Evolutionary conservation across 2,797 vertebrate species (phyloP).

Genomic region (Merluccius polli): DNA sequence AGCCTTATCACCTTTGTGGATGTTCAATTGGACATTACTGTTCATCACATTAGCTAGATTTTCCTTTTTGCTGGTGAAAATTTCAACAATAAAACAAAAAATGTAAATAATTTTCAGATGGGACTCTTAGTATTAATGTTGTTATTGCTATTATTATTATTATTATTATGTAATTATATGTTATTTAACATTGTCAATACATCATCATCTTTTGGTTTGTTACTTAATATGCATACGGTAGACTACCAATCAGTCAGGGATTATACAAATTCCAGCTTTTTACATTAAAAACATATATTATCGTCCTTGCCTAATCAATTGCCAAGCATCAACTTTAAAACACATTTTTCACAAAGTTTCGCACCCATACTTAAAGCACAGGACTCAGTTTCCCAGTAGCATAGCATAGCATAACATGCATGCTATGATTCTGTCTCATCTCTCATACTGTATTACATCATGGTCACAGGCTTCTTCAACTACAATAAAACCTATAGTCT

Average conservation of each 20-base stretch:
- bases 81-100: background rate
- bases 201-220: background rate
- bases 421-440: too few species aligned
- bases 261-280: too few species aligned
- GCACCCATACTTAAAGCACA: too few species aligned
- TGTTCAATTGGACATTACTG: background rate
- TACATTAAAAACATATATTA: too few species aligned
- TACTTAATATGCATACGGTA: background rate
- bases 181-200: background rate
- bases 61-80: background rate
- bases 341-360: background rate
- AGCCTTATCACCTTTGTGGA: background rate
- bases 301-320: too few species aligned
- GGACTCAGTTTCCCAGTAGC: too few species aligned
- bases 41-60: background rate
- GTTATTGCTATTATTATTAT: background rate
- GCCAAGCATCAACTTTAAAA: background rate
- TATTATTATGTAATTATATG: too few species aligned
- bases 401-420: too few species aligned
- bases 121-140: background rate
- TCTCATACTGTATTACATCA: too few species aligned
- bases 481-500: too few species aligned
- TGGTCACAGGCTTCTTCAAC: too few species aligned
- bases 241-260: background rate
- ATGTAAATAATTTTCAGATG: background rate